Conservation (phyloP, 2,113 vertebrate species). For the Dendropsophus ebraccatus region DNA sequence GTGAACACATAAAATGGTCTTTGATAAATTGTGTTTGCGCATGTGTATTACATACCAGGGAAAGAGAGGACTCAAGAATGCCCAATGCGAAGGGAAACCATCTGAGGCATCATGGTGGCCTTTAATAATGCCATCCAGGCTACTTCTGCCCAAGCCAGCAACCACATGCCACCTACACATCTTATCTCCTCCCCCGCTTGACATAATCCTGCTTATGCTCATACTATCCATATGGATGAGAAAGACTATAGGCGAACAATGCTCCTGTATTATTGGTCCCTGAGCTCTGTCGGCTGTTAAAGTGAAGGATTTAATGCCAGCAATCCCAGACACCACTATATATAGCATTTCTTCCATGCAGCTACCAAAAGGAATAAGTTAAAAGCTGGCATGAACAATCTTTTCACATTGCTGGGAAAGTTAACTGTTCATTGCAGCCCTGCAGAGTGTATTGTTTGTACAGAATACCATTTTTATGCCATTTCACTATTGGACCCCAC, state of each 20-base stretch:
- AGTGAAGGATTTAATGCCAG: neutral
- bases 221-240: neutral
- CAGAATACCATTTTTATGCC: constrained; percentile 1
- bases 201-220: neutral
- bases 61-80: no score
- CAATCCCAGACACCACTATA: neutral
- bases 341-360: neutral
- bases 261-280: neutral
- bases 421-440: neutral
- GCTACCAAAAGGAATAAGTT: neutral
- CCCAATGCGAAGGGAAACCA: no score
- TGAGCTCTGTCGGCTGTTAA: neutral
- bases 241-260: neutral
- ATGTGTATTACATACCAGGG: no score
- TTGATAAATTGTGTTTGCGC: no score
- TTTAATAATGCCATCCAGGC: no score
- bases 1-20: no score
- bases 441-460: neutral
- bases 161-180: no score
- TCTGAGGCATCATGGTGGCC: neutral
- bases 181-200: no score
- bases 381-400: neutral
- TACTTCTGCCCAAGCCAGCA: no score
- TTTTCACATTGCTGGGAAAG: constrained; percentile 5
- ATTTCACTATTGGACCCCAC: neutral